Base-by-base conservation (phyloP, 2,797 vertebrate species). In the Labeo calbasu region DNA sequence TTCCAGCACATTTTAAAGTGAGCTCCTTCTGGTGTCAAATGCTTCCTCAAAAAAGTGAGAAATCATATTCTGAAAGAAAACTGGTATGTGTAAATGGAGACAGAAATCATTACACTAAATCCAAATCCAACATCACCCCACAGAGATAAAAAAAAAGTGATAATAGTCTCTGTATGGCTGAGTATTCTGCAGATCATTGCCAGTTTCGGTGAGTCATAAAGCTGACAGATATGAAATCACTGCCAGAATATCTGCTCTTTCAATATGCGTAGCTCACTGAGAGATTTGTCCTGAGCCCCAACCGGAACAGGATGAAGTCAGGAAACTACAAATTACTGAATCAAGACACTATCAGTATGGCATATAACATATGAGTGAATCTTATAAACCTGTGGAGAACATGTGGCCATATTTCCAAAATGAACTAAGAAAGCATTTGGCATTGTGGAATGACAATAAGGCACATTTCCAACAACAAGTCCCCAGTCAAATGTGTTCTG, bases 141-240 rank as follows among this genome's bases (percentile, higher is more conserved):
- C 71, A 36, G 10, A 69, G 78, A 81, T 81, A 79, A 12, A 48
- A 36, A 28, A 28, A 32, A 73, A 6, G 43, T 63, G 25, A 63
- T 73, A 73, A 73, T 36, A 40, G 57, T 73, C 28, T 73, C 55
- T 73, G 19, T 50, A 23, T 82, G 69, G 10, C 43, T 40, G 25
- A 63, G 14, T 82, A 36, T 73, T 73, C 43, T 82, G 80, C 55
- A 73, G 69, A 72, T 82, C 46, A 36, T 82, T 82, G 55, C 13
- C 55, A 61, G 69, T 50, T 73, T 82, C 13, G 32, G 46, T 53
- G n/a, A 79, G 65, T 69, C 68, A 76, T 81, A 77, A 75, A 81
- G 36, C 36, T 80, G 77, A 75, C 51, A 66, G 23, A 65, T 81
- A 48, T 69, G 65, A 80, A 75, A 80, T 85, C 50, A 81, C 50